Conservation (phyloP, 2,888 invertebrate genomes). For the Pseudococcus jackbeardsleyi region DNA sequence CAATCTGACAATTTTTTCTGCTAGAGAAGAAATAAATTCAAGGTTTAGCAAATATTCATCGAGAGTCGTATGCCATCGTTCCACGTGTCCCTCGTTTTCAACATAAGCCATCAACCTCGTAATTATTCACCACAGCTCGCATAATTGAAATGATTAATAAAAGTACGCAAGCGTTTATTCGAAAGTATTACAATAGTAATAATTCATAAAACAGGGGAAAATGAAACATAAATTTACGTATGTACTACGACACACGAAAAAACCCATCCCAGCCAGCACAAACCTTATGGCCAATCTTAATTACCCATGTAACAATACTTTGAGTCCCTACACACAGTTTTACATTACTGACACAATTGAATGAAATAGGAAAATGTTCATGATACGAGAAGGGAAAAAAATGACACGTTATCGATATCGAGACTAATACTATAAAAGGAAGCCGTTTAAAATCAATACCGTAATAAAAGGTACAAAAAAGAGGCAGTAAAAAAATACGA, state of each 20-base stretch:
- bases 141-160: not conserved
- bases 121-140: not conserved
- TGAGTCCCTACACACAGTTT: not conserved
- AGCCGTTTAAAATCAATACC: conserved; percentile 9
- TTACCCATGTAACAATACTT: not conserved
- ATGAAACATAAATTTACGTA: not conserved
- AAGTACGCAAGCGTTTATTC: not conserved
- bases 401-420: not conserved
- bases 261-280: not conserved
- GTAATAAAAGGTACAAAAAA: conserved; percentile 10
- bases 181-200: not conserved
- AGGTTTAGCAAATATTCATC: too few relatives aligned
- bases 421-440: conserved; percentile 26
- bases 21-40: too few relatives aligned
- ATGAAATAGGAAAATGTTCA: not conserved
- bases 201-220: not conserved
- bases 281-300: not conserved
- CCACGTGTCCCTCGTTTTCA: too few relatives aligned
- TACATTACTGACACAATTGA: not conserved
- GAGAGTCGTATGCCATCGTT: too few relatives aligned
- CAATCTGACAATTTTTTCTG: too few relatives aligned
- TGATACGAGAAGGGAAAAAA: not conserved
- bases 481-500: conserved; percentile 45
- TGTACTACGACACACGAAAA: not conserved
- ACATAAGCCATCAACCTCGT: not conserved